A percentile compares a stretch with the other conserved stretches of the same genome.
Conservation (phyloP, 2,888 invertebrate genomes). For the Parelbella ahira region DNA sequence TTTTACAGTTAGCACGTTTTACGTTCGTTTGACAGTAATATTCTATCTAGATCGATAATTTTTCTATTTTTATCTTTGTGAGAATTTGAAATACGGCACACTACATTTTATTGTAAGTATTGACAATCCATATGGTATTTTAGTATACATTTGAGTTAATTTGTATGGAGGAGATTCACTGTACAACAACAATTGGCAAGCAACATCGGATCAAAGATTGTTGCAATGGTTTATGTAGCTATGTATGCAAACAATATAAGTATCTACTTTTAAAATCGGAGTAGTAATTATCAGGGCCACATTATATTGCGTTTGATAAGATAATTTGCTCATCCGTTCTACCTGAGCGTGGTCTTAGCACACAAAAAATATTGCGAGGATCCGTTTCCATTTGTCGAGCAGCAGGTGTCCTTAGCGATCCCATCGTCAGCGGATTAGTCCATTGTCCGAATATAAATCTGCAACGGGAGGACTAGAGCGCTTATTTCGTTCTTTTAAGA, state of each 20-base stretch:
- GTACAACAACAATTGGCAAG: too few species aligned
- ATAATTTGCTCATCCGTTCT: neutral
- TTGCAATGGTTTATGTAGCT: too few species aligned
- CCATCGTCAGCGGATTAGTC: slow-evolving; percentile 69
- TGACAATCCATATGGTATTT: too few species aligned
- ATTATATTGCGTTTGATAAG: neutral
- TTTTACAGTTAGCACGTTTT: slow-evolving; percentile 53
- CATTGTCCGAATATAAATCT: slow-evolving; percentile 68
- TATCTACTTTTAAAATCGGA: too few species aligned
- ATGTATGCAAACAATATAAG: too few species aligned
- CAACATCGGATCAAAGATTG: too few species aligned
- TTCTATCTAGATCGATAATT: neutral
- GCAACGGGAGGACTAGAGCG: slow-evolving; percentile 42
- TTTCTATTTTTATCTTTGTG: too few species aligned
- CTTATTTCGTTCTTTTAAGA: slow-evolving; percentile 51
- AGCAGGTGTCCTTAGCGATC: slow-evolving; percentile 67
- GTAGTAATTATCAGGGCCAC: too few species aligned
- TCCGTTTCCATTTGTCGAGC: slow-evolving; percentile 49
- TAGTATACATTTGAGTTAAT: too few species aligned
- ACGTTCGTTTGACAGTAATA: slow-evolving; percentile 35
- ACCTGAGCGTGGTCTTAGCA: slow-evolving; percentile 5
- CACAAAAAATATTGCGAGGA: slow-evolving; percentile 16
- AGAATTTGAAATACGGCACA: too few species aligned
- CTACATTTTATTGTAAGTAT: too few species aligned
- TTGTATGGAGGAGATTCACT: too few species aligned